These are phyloP conservation scores for Phorcus lineatus DNA, from an alignment of 2,888 invertebrate genomes.

Conservation along the genomic window DNA sequence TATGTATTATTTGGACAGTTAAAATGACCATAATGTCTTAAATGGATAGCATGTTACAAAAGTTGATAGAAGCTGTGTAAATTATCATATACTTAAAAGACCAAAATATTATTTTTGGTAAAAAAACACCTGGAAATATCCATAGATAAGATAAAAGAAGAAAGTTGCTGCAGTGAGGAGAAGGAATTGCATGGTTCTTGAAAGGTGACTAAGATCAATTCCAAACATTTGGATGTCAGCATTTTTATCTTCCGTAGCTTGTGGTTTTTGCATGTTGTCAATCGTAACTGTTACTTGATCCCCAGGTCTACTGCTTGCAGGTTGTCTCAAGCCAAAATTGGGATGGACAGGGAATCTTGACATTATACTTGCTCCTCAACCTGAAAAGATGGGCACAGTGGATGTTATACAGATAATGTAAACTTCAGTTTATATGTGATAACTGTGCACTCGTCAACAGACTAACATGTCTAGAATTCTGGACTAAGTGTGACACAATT, in stretches of 20 bases:
- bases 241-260: conserved; percentile 23
- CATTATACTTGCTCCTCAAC: background rate
- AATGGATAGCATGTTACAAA: too few species aligned
- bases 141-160: conserved; percentile 91
- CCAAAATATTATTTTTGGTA: too few species aligned
- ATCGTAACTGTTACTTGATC: background rate
- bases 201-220: conserved; percentile 83
- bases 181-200: conserved; percentile 83
- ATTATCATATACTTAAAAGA: too few species aligned
- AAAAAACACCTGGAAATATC: conserved; percentile 82
- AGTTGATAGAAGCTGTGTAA: too few species aligned
- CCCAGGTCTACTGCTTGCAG: background rate
- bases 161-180: conserved; percentile 88
- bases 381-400: too few species aligned
- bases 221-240: conserved; percentile 80
- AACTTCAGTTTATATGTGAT: too few species aligned
- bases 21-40: too few species aligned
- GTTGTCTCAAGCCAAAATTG: conserved; percentile 14
- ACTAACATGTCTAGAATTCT: too few species aligned
- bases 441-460: too few species aligned
- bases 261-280: background rate
- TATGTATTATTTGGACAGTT: too few species aligned
- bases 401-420: too few species aligned
- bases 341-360: conserved; percentile 6
- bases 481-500: too few species aligned